phyloP scores from a whole-genome alignment of 2,888 invertebrate genomes.

The Cryptops parisi region DNA sequence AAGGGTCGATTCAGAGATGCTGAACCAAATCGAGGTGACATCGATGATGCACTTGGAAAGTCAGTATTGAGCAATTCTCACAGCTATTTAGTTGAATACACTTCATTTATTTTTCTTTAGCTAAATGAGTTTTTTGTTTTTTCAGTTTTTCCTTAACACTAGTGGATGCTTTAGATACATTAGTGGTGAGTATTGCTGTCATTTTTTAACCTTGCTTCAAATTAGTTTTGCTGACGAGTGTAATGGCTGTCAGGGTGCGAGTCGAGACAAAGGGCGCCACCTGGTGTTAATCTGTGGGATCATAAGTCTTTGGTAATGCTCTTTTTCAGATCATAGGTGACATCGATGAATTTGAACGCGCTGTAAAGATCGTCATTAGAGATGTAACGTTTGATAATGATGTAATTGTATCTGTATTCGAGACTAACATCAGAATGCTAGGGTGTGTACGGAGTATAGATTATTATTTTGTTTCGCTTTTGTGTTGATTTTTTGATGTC shows the following conservation, averaged over 20 bases:
- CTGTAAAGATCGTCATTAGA: slow-evolving; percentile 66
- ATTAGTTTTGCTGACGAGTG: too few species aligned
- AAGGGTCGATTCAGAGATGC: slow-evolving; percentile 79
- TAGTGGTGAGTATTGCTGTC: slow-evolving; percentile 44
- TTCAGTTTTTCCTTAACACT: slow-evolving; percentile 88
- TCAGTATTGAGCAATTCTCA: too few species aligned
- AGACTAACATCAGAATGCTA: slow-evolving; percentile 94
- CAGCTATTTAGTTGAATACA: too few species aligned
- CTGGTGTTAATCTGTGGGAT: not conserved
- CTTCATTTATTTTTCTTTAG: too few species aligned
- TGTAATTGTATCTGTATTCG: slow-evolving; percentile 92
- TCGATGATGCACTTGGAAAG: slow-evolving; percentile 96
- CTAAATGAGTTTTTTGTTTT: slow-evolving; percentile 27
- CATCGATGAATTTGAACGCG: slow-evolving; percentile 83
- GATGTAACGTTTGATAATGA: slow-evolving; percentile 87
- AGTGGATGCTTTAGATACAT: slow-evolving; percentile 84
- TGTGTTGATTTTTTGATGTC: slow-evolving; percentile 1
- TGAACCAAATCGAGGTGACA: slow-evolving; percentile 82
- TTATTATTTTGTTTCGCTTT: not conserved
- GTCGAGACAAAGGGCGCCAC: too few species aligned
- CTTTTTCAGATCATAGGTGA: slow-evolving; percentile 58
- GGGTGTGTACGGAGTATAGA: slow-evolving; percentile 46
- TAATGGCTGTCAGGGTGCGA: too few species aligned
- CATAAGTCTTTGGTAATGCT: not conserved
- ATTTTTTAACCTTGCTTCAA: not conserved